Percentiles rank a stretch among this genome's conserved stretches.
Conservation (phyloP, 2,113 vertebrate species). For the Gnathonemus longibarbis region DNA sequence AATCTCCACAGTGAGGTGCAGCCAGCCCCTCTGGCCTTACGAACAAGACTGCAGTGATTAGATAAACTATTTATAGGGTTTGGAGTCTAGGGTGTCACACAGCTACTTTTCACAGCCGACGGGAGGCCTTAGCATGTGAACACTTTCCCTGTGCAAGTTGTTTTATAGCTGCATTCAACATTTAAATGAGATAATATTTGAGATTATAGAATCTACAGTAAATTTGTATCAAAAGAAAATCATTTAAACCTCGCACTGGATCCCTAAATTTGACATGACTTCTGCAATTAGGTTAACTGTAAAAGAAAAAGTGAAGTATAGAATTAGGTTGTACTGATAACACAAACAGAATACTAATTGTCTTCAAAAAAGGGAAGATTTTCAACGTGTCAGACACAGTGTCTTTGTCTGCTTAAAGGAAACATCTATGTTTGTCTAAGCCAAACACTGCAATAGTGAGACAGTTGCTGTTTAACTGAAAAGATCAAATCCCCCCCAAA, state of each 20-base stretch:
- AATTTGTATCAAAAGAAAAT: neutral
- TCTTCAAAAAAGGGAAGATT: neutral
- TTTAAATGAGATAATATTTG: neutral
- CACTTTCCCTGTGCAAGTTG: neutral
- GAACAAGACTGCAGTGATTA: neutral
- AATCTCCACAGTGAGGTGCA: neutral
- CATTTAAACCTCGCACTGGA: neutral
- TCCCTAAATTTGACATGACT: neutral
- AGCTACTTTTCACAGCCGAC: neutral
- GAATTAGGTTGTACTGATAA: neutral
- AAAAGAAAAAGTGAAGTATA: neutral
- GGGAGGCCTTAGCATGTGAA: neutral
- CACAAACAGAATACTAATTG: neutral
- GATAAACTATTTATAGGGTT: slow-evolving; percentile 12
- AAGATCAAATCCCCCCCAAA: neutral
- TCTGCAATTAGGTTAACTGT: neutral
- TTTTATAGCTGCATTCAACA: neutral
- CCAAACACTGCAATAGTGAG: neutral
- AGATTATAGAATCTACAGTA: neutral
- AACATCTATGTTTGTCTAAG: neutral
- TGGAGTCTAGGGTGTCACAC: neutral
- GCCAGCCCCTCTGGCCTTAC: neutral
- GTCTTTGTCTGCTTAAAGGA: neutral
- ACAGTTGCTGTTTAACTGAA: neutral
- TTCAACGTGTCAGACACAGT: neutral